These are phyloP conservation scores for Nomia melanderi DNA, from an alignment of 1,140 invertebrate species.

Conservation along the genomic window DNA sequence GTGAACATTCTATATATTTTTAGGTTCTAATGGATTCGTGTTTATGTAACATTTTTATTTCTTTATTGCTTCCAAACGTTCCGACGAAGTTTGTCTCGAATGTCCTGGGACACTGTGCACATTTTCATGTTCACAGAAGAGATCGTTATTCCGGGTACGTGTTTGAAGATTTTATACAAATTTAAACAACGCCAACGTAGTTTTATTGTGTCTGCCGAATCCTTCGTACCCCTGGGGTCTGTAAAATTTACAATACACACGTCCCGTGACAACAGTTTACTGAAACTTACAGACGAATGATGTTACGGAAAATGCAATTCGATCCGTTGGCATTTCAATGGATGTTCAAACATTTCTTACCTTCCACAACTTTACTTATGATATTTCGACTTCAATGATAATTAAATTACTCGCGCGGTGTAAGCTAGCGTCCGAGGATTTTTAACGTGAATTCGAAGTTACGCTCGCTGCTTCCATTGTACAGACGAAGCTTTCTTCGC, in stretches of 20 bases:
- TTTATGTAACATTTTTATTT: too few relatives aligned
- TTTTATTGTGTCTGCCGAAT: neutral
- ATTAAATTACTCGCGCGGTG: conserved; percentile 28
- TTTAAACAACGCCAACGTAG: neutral
- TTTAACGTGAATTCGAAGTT: conserved; percentile 26
- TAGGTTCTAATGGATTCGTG: too few relatives aligned
- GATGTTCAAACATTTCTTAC: neutral
- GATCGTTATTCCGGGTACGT: neutral
- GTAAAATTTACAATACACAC: neutral
- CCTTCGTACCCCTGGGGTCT: neutral
- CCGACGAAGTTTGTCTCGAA: neutral
- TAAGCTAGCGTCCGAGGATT: conserved; percentile 11
- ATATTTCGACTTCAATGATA: conserved; percentile 18
- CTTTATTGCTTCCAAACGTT: neutral
- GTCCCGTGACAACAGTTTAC: neutral
- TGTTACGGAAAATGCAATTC: neutral
- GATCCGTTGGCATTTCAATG: neutral
- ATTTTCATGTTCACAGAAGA: too few relatives aligned
- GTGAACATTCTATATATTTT: too few relatives aligned
- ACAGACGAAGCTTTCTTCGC: neutral
- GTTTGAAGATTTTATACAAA: neutral
- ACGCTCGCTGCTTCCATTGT: conserved; percentile 8
- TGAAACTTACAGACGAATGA: conserved; percentile 7
- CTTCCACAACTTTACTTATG: neutral
- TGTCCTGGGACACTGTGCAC: neutral